phyloP scores from a whole-genome alignment of 2,888 invertebrate genomes.

The Antitype chi region DNA sequence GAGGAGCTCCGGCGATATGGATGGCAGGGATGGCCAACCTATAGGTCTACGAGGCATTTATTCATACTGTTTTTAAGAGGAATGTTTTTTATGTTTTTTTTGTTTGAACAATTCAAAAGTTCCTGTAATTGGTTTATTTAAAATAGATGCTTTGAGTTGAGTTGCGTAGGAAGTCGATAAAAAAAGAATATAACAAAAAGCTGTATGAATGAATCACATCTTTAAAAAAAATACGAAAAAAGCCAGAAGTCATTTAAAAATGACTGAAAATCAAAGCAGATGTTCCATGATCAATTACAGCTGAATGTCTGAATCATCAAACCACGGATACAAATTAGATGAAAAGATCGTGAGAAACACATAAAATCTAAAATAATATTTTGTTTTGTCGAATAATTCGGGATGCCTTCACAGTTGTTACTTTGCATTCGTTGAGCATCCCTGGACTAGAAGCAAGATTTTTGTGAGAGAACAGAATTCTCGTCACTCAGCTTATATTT shows the following conservation, averaged over 20 bases:
- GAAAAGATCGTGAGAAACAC: not conserved
- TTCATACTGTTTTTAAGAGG: not conserved
- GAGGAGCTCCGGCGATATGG: slow-evolving; percentile 9
- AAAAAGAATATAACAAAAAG: not conserved
- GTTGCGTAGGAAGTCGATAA: not conserved
- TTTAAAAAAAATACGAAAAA: not conserved
- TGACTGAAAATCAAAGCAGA: not conserved
- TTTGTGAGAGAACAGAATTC: not conserved
- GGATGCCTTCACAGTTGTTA: not conserved
- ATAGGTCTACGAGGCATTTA: not conserved
- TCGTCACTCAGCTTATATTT: too few relatives aligned
- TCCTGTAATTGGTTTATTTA: too few relatives aligned
- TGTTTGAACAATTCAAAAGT: too few relatives aligned
- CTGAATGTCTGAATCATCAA: not conserved
- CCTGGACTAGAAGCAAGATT: slow-evolving; percentile 23
- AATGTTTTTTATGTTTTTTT: too few relatives aligned
- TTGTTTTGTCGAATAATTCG: not conserved
- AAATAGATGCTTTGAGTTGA: too few relatives aligned
- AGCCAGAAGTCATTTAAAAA: too few relatives aligned
- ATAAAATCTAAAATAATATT: not conserved
- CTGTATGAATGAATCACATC: not conserved
- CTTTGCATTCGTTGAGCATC: slow-evolving; percentile 2
- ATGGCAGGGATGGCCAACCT: slow-evolving; percentile 20
- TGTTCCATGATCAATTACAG: not conserved
- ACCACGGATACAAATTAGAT: not conserved